Conservation (phyloP, 2,113 vertebrate genomes). For the Larimichthys polyactis region DNA sequence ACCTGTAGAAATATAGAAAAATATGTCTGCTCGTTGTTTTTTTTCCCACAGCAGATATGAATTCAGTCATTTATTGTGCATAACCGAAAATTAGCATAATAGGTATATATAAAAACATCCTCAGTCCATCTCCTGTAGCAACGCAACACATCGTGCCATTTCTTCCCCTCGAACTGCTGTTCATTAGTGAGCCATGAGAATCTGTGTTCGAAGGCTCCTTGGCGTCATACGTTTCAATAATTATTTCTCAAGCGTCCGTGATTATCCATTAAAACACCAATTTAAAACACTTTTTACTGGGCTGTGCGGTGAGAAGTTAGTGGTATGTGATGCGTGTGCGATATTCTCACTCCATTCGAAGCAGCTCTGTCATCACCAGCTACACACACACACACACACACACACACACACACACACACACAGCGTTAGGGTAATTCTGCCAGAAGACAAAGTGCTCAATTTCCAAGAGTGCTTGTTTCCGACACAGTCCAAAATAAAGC, state of each 20-base stretch:
- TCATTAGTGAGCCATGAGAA: constrained; percentile 21
- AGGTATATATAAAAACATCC: neutral
- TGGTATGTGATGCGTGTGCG: constrained; percentile 32
- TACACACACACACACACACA: no score
- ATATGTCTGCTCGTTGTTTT: neutral
- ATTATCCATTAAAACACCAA: constrained; percentile 56
- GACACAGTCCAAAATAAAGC: constrained; percentile 62
- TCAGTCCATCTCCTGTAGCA: constrained; percentile 4
- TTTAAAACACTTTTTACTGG: constrained; percentile 38
- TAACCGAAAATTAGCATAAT: neutral
- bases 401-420: neutral
- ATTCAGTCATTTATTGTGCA: neutral
- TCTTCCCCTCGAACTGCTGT: neutral
- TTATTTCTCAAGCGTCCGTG: constrained; percentile 42
- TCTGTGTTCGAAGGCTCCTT: neutral
- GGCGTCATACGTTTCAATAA: constrained; percentile 20
- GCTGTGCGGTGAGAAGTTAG: constrained; percentile 19
- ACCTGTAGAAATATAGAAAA: constrained; percentile 8
- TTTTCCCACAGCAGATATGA: neutral
- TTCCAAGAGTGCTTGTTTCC: constrained; percentile 66
- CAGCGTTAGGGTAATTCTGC: constrained; percentile 1
- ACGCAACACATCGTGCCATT: neutral
- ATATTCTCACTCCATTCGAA: constrained; percentile 46
- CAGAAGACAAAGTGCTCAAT: constrained; percentile 69
- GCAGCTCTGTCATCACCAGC: constrained; percentile 34